Evolutionary conservation across 2,888 invertebrate species (phyloP).

Genomic region (Drosophila lacicola): DNA sequence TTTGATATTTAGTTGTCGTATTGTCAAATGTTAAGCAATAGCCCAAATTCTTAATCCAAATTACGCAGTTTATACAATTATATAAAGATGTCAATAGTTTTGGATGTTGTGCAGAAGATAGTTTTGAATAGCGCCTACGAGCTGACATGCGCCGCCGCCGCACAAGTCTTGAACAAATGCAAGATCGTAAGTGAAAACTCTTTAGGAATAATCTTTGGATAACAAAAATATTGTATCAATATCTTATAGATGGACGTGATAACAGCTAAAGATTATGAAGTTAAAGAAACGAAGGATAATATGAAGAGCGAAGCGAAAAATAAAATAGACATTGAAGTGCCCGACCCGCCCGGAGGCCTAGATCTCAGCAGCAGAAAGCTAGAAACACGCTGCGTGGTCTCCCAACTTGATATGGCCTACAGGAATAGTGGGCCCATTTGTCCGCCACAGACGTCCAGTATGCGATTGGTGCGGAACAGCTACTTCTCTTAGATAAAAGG

Average conservation of each 20-base stretch:
- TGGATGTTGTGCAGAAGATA: conserved; percentile 56
- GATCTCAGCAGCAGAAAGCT: not conserved
- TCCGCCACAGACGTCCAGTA: conserved; percentile 78
- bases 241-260: conserved; percentile 12
- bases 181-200: conserved; percentile 41
- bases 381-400: not conserved
- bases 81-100: conserved; percentile 52
- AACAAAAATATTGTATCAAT: not conserved
- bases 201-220: no score
- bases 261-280: not conserved
- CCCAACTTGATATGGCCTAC: conserved; percentile 20
- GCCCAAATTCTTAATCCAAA: conserved; percentile 15
- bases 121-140: conserved; percentile 52
- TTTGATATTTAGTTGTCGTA: not conserved
- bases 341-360: not conserved
- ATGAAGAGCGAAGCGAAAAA: not conserved
- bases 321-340: not conserved
- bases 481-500: conserved; percentile 77
- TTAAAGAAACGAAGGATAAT: not conserved
- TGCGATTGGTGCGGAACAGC: conserved; percentile 81
- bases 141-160: conserved; percentile 40
- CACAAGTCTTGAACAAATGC: conserved; percentile 29
- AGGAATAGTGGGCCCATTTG: conserved; percentile 62
- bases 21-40: conserved; percentile 24
- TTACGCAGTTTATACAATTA: not conserved